phyloP scores from a whole-genome alignment of 2,888 invertebrate species.

The Brachyptera putata region DNA sequence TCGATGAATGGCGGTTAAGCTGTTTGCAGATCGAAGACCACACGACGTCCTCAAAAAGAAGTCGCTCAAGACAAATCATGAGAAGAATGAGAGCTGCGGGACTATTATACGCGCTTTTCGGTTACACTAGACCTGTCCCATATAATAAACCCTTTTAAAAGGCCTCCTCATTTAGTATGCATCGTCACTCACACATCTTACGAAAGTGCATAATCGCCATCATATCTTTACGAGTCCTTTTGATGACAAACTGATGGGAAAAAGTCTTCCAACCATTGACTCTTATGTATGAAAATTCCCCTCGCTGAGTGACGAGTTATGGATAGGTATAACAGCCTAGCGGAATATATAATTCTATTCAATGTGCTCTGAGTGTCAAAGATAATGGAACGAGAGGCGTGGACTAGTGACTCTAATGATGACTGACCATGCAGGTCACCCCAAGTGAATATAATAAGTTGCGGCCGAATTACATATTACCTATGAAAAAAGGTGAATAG shows the following conservation, averaged over 20 bases:
- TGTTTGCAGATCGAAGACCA: not conserved
- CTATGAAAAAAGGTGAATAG: constrained; percentile 4
- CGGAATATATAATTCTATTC: constrained; percentile 18
- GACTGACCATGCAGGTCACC: constrained; percentile 17
- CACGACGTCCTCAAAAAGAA: not conserved
- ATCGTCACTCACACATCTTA: constrained; percentile 28
- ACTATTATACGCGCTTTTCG: constrained; percentile 24
- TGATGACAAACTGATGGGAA: constrained; percentile 23
- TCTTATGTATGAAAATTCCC: not conserved
- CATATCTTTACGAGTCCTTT: constrained; percentile 22
- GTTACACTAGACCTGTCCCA: constrained; percentile 25
- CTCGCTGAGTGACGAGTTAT: constrained; percentile 19
- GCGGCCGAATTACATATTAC: constrained; percentile 19
- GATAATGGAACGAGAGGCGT: constrained; percentile 21
- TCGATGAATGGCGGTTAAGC: not conserved
- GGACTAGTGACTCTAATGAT: constrained; percentile 22
- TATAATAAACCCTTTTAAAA: constrained; percentile 19
- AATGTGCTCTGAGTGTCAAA: constrained; percentile 17
- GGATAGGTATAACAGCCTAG: constrained; percentile 20
- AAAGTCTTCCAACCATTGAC: constrained; percentile 14
- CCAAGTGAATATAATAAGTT: constrained; percentile 11
- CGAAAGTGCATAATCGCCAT: constrained; percentile 23
- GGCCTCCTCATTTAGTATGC: constrained; percentile 25
- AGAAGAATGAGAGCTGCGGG: constrained; percentile 10
- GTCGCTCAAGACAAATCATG: constrained; percentile 1